phyloP scores from a whole-genome alignment of 1,140 invertebrate genomes.

The Achroia grisella region DNA sequence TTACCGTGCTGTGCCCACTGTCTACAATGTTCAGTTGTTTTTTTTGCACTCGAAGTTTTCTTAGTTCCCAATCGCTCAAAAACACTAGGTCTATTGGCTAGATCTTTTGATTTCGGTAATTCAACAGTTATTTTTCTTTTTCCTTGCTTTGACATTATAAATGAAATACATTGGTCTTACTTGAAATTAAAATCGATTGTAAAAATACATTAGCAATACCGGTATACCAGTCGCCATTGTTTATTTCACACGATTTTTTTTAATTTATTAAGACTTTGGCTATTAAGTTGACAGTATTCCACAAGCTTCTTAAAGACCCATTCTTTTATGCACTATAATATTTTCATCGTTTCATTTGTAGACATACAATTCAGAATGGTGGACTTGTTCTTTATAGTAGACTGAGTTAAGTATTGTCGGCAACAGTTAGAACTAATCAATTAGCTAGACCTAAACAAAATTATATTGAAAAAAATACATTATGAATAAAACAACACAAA shows the following conservation, averaged over 20 bases:
- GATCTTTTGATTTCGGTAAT: conserved; percentile 80
- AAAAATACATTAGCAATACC: conserved; percentile 31
- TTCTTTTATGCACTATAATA: too few relatives aligned
- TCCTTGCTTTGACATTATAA: conserved; percentile 84
- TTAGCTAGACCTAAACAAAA: too few relatives aligned
- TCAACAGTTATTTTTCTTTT: conserved; percentile 86
- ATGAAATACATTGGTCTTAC: conserved; percentile 61
- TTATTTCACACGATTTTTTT: conserved; percentile 6
- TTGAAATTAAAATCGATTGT: conserved; percentile 27
- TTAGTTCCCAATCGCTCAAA: conserved; percentile 86
- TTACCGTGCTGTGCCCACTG: conserved; percentile 84
- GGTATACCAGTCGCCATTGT: conserved; percentile 24
- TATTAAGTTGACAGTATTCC: too few relatives aligned
- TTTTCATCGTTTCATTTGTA: too few relatives aligned
- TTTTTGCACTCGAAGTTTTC: conserved; percentile 74
- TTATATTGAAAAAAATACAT: too few relatives aligned
- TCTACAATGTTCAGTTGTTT: conserved; percentile 79
- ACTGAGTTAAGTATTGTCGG: too few relatives aligned
- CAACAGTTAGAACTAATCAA: too few relatives aligned
- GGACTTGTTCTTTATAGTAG: too few relatives aligned
- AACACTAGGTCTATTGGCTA: conserved; percentile 80
- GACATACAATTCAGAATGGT: too few relatives aligned
- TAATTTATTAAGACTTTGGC: too few relatives aligned
- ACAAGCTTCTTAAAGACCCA: too few relatives aligned
- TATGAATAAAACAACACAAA: too few relatives aligned